phyloP scores from a whole-genome alignment of 1,140 invertebrate species.

The Dendrolimus kikuchii region DNA sequence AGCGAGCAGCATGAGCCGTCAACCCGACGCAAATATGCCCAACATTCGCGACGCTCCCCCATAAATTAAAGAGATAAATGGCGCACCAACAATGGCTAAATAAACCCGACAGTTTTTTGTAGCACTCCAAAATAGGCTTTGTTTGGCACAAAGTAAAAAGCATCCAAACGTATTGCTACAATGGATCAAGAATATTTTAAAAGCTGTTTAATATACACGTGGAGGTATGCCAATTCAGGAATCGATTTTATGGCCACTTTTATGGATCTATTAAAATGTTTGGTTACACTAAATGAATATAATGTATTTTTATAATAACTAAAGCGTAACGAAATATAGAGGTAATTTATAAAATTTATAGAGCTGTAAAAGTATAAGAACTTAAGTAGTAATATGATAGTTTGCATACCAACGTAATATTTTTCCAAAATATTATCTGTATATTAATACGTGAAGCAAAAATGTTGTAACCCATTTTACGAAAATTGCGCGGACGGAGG shows the following conservation, averaged over 20 bases:
- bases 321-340: too few species aligned
- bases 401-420: too few species aligned
- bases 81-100: constrained; percentile 60
- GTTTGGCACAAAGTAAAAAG: constrained; percentile 32
- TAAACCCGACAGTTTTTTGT: constrained; percentile 56
- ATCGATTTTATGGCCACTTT: constrained; percentile 23
- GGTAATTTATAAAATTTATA: too few species aligned
- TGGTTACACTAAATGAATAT: too few species aligned
- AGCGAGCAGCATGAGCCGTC: constrained; percentile 22
- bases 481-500: too few species aligned
- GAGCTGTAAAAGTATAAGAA: too few species aligned
- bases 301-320: too few species aligned
- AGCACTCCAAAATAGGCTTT: constrained; percentile 51
- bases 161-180: constrained; percentile 35
- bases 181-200: constrained; percentile 29
- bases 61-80: constrained; percentile 70
- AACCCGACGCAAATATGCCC: constrained; percentile 52
- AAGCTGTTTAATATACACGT: constrained; percentile 43
- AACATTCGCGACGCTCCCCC: constrained; percentile 52
- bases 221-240: constrained; percentile 19
- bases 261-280: constrained; percentile 21
- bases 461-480: too few species aligned
- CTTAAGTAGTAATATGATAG: too few species aligned
- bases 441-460: too few species aligned
- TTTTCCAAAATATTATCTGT: too few species aligned